Evolutionary conservation across 2,888 invertebrate species (phyloP).

Genomic region (Heliconius aoede): DNA sequence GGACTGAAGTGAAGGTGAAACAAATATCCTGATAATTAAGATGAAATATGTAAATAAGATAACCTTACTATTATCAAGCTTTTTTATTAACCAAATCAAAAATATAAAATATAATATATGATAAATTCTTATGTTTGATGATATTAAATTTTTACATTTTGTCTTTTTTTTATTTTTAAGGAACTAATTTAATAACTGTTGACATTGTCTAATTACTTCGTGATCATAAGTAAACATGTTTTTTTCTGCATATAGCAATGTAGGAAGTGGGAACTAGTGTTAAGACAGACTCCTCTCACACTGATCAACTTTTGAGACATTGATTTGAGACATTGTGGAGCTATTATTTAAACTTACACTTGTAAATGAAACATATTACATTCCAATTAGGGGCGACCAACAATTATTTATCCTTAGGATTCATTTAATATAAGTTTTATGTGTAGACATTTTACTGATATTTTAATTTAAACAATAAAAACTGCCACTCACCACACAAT

Average conservation of each 20-base stretch:
- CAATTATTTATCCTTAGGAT: too few species aligned
- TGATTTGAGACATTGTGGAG: not conserved
- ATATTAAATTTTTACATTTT: not conserved
- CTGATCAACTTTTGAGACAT: not conserved
- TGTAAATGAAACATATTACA: not conserved
- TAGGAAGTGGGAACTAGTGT: not conserved
- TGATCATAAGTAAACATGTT: not conserved
- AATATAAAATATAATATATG: not conserved
- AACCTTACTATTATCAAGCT: not conserved
- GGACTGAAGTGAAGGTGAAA: conserved; percentile 45
- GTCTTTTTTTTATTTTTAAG: too few species aligned
- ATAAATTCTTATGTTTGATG: not conserved
- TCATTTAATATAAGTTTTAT: too few species aligned
- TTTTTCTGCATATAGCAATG: not conserved
- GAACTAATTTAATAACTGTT: not conserved
- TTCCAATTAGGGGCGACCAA: too few species aligned
- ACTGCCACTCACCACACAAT: too few species aligned
- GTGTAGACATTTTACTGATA: too few species aligned
- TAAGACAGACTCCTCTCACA: not conserved
- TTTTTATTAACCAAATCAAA: not conserved
- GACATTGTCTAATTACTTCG: not conserved
- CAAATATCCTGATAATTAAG: conserved; percentile 11
- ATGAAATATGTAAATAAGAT: not conserved
- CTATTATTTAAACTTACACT: not conserved
- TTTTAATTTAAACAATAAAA: too few species aligned